phyloP scores from a whole-genome alignment of 1,140 invertebrate species.

The Drosophila elegans region DNA sequence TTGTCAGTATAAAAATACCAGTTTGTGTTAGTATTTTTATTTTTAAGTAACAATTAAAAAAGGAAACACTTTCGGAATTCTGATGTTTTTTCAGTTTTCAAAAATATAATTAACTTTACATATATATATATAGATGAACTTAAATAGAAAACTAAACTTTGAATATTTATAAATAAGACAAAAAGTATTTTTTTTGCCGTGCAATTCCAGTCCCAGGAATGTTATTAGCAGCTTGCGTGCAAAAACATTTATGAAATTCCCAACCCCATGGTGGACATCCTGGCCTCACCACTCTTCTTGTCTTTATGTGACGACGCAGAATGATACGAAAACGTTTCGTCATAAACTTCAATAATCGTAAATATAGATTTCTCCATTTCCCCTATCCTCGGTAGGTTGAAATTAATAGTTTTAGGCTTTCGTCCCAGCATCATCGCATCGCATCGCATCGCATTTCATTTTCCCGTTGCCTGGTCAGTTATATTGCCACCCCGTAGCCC shows the following conservation, averaged over 20 bases:
- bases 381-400: conserved; percentile 54
- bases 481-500: conserved; percentile 37
- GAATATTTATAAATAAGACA: not conserved
- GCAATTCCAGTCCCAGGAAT: conserved; percentile 32
- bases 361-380: conserved; percentile 82
- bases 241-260: conserved; percentile 78
- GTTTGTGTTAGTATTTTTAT: too few species aligned
- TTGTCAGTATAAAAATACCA: too few species aligned
- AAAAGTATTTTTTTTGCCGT: not conserved
- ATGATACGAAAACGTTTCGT: conserved; percentile 85
- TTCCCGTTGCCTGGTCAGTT: conserved; percentile 46
- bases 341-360: conserved; percentile 85
- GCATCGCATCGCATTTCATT: conserved; percentile 74
- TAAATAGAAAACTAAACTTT: too few species aligned
- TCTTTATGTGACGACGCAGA: conserved; percentile 84
- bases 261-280: conserved; percentile 26
- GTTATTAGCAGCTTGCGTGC: conserved; percentile 80
- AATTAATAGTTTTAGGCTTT: conserved; percentile 84
- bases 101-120: too few species aligned
- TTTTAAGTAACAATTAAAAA: too few species aligned
- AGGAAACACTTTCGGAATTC: too few species aligned
- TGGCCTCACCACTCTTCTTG: conserved; percentile 30
- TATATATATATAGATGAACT: too few species aligned
- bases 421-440: conserved; percentile 44
- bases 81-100: too few species aligned